Evolutionary conservation across 2,113 vertebrate species (phyloP), one percentile per base, ranked within the genome.

Genomic region (Apistogramma diplotaenia): DNA sequence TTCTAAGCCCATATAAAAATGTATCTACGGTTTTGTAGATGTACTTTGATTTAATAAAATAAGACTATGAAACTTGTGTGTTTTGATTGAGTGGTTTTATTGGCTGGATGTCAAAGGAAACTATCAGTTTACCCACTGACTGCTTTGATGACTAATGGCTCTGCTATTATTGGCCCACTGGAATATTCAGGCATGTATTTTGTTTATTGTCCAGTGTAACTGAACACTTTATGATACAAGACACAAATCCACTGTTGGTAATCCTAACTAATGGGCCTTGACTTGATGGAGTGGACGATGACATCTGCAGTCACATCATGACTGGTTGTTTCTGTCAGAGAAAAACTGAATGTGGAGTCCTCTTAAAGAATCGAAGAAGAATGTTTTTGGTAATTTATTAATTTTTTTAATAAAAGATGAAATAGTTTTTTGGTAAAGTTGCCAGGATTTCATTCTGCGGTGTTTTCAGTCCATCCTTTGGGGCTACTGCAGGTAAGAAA

Each of bases 21-120:
- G 58, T 91, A 93, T 96, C 94, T 95, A 93, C 94, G 90, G 49
- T 92, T 70, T 91, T 95, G 93, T 95, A 95, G 93, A 93, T 93
- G 92, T 92, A 92, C 89, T 94, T 94, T 95, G 93, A 91, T 94
- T 95, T 93, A 95, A 94, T 96, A 94, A 95, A 95, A 94, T 83
- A 85, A 89, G 86, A 79, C 87, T 87, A 85, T 91, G 89, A 85
- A 84, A 84, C 65, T 16, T 55, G 4, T 57, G 65, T 1, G 3
- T 35, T 35, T 35, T 37, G 31, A 12, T 76, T 75, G 2, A 4
- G 23, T 82, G 40, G 79, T 37, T 71, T 81, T 77, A 43, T 80
- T 85, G 73, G 33, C 72, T 23, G 6, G 4, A 25, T 58, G n/a
- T 58, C 54, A 27, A 21, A 46, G 35, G 58, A 77, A 76, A 57